Evolutionary conservation across 2,113 vertebrate species (phyloP), one percentile per base, ranked within the genome.

Genomic region (Holacanthus passer): DNA sequence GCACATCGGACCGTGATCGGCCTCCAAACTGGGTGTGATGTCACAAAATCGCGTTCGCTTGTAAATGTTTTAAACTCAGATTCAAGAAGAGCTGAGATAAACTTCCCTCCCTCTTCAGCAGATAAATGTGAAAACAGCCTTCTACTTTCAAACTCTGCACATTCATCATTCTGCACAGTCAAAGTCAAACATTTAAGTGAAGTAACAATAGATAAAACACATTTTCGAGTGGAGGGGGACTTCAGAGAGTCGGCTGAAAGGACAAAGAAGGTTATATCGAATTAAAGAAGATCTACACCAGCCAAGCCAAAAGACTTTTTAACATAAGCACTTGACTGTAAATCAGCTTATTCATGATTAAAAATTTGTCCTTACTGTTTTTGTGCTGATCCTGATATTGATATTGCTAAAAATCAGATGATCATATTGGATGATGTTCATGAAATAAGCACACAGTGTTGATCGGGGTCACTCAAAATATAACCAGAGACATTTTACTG

Each of bases 111-210:
- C 9, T 17, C 31, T 22, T 22, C 10, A 43, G 58, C 31, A 41
- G 16, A 37, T 39, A 10, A 47, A 56, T 52, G 37, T 32, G 10
- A 66, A 39, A 77, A n/a, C 22, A 19, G 2, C 16, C 20, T 13
- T 13, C 17, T 39, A 2, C 5, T 64, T 29, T 59, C 64, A 74
- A 70, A 29, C 60, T 50, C 63, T 59, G 68, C 35, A 17, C 47
- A 20, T 69, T 29, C 29, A 39, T 50, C 76, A 56, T 32, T 62
- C 52, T 50, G 59, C 43, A 53, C 29, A 60, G 58, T 59, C n/a
- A 52, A 79, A 47, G 39, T 62, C 82, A 48, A 6, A 41, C 58
- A 69, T 68, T 52, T 27, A 37, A 35, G 31, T 32, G 58, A 32
- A 39, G 16, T 27, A 47, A 10, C 45, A 55, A 43, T 59, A 43